These are phyloP conservation scores for Drosophila neotestacea DNA, from an alignment of 2,888 invertebrate genomes.

Conservation along the genomic window DNA sequence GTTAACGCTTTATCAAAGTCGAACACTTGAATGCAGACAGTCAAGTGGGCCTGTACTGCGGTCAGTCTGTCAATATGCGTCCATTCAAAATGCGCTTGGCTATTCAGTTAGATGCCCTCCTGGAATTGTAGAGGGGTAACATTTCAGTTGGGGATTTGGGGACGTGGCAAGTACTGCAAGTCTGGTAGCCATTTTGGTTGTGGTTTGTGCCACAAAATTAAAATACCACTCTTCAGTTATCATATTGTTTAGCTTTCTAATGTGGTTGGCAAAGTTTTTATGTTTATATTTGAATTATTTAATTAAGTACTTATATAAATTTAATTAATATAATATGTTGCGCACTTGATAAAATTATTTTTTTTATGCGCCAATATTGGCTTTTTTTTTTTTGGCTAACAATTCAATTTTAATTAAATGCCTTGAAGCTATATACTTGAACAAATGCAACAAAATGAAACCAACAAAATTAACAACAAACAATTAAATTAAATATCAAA, in stretches of 20 bases:
- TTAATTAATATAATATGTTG: conserved; percentile 38
- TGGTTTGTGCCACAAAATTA: conserved; percentile 19
- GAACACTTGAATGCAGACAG: conserved; percentile 74
- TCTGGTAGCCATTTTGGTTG: conserved; percentile 48
- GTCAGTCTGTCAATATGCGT: conserved; percentile 73
- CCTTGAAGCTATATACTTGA: background rate
- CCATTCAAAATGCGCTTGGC: conserved; percentile 69
- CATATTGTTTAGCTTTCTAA: conserved; percentile 13
- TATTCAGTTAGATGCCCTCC: conserved; percentile 48
- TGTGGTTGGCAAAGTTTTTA: conserved; percentile 4
- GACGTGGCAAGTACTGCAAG: conserved; percentile 8
- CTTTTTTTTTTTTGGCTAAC: background rate
- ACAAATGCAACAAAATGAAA: background rate
- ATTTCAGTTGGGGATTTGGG: background rate
- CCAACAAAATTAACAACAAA: background rate
- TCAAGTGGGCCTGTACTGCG: conserved; percentile 63
- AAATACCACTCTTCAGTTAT: conserved; percentile 18
- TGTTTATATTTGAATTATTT: conserved; percentile 21
- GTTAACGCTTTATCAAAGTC: conserved; percentile 68
- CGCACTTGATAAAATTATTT: conserved; percentile 19
- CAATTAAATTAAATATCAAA: background rate
- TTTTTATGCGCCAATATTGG: background rate
- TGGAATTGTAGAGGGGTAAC: background rate
- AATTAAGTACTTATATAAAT: conserved; percentile 21
- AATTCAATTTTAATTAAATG: background rate